Evolutionary conservation across 2,888 invertebrate species (phyloP).

Genomic region (Lithophane semibrunnea): DNA sequence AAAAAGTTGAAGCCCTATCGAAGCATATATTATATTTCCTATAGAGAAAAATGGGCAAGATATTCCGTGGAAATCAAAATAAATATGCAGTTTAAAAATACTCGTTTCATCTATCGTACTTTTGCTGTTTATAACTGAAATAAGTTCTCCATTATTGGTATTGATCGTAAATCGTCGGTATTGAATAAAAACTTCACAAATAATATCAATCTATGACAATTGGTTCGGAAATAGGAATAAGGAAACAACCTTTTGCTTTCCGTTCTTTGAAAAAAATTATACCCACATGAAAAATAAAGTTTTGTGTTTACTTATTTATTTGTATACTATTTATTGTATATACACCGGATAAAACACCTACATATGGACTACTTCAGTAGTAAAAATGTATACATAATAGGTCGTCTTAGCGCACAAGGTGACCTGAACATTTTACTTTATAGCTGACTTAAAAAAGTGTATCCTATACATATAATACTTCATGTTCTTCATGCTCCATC

Average conservation of each 20-base stretch:
- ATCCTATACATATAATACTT: neutral
- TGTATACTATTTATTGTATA: neutral
- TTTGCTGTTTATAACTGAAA: neutral
- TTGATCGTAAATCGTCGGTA: neutral
- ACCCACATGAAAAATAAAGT: neutral
- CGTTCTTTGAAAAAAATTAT: constrained; percentile 11
- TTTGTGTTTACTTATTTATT: neutral
- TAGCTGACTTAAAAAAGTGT: neutral
- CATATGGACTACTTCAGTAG: neutral
- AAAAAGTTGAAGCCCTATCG: too few relatives aligned
- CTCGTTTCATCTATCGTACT: neutral
- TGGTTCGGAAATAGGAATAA: constrained; percentile 12
- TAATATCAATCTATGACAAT: constrained; percentile 14
- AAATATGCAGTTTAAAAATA: neutral
- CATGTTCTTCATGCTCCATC: neutral
- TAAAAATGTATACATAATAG: neutral
- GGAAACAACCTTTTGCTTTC: constrained; percentile 27
- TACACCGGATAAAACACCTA: neutral
- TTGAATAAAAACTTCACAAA: constrained; percentile 7
- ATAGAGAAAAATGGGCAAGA: neutral
- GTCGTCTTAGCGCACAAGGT: neutral
- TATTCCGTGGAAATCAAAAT: neutral
- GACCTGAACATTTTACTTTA: neutral
- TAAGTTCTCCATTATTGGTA: neutral
- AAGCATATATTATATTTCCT: neutral